Conservation (phyloP, 2,113 vertebrate species). For the Nyctibius bracteatus region DNA sequence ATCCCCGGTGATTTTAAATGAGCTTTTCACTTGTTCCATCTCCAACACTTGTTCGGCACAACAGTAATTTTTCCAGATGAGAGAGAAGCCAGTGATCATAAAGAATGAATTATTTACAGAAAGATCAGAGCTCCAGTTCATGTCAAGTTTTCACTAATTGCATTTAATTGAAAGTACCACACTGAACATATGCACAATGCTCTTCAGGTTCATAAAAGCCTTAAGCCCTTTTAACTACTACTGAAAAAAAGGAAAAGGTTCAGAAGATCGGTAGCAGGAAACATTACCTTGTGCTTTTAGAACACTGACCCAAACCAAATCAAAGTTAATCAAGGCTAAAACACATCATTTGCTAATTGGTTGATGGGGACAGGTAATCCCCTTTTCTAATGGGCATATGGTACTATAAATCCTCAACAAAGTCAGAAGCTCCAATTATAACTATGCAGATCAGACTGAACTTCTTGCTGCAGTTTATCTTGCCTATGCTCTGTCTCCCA, state of each 20-base stretch:
- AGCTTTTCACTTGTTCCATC: not conserved
- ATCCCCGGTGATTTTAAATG: not conserved
- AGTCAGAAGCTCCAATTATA: not conserved
- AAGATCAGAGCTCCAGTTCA: not conserved
- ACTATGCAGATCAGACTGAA: not conserved
- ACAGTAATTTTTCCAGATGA: constrained; percentile 34
- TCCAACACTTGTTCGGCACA: constrained; percentile 19
- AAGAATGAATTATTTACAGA: constrained; percentile 43
- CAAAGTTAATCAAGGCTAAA: not conserved
- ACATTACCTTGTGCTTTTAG: not conserved
- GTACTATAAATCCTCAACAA: not conserved
- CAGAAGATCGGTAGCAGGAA: not conserved
- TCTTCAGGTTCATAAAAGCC: constrained; percentile 20
- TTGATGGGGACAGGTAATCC: not conserved
- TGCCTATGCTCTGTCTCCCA: not conserved
- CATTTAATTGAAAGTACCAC: not conserved
- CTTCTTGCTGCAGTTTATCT: not conserved
- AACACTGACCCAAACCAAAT: not conserved
- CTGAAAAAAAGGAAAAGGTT: not conserved
- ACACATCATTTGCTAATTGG: not conserved
- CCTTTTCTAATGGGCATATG: not conserved
- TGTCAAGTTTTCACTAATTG: not conserved
- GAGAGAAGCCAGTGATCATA: not conserved
- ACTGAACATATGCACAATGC: not conserved
- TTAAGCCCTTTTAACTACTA: not conserved